Percentiles rank a stretch among this genome's conserved stretches.
Evolutionary conservation across 92 coral and sea anemone species (phyloP).

Genomic region (Porites divaricata): DNA sequence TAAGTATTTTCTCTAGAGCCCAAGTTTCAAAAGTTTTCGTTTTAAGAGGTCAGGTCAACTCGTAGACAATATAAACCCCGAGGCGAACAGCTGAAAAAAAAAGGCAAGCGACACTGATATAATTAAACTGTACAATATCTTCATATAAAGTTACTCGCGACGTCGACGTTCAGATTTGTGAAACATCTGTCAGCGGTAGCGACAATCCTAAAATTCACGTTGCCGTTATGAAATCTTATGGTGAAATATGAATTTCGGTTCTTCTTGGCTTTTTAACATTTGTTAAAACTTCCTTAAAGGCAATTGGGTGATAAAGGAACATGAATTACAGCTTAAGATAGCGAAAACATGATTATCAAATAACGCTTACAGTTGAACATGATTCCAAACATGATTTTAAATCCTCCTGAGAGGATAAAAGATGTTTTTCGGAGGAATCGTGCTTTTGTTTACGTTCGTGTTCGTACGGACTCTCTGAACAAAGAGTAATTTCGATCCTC

Average conservation of each 20-base stretch:
- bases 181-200: not conserved
- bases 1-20: not conserved
- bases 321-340: not conserved
- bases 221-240: no score
- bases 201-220: not conserved
- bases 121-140: no score
- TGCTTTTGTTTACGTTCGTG: not conserved
- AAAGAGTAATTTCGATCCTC: not conserved
- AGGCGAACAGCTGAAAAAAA: not conserved
- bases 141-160: no score
- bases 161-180: no score
- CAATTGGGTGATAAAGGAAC: not conserved
- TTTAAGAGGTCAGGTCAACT: not conserved
- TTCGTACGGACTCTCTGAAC: not conserved
- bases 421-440: not conserved
- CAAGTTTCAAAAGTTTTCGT: constrained; percentile 1
- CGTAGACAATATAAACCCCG: not conserved
- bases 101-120: no score
- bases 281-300: not conserved
- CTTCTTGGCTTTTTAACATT: not conserved
- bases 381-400: not conserved
- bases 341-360: not conserved
- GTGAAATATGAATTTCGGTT: no score
- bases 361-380: constrained; percentile 5
- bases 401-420: constrained; percentile 5